Percentiles rank a stretch among this genome's conserved stretches.
Conservation (phyloP, 2,888 invertebrate genomes). For the Himalopsyche tibetana region DNA sequence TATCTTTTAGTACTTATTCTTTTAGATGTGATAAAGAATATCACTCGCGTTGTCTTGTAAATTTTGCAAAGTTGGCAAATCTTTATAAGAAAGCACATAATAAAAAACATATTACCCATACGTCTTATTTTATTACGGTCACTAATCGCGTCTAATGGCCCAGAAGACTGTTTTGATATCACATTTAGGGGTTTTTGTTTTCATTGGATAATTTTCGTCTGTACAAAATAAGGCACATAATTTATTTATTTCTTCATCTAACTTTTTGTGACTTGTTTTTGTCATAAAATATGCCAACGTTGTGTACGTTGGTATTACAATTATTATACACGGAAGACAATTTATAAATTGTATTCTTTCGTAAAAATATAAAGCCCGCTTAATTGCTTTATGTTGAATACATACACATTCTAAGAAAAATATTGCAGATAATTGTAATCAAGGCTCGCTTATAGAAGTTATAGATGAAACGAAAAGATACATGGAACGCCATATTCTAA, state of each 20-base stretch:
- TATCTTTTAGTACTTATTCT: conserved; percentile 23
- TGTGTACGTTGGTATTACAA: background rate
- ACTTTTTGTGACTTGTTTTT: conserved; percentile 27
- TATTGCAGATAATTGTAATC: too few species aligned
- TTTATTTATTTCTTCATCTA: conserved; percentile 29
- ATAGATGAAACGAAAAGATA: too few species aligned
- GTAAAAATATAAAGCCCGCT: too few species aligned
- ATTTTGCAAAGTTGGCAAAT: conserved; percentile 40
- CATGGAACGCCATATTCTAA: too few species aligned
- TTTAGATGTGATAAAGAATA: conserved; percentile 27
- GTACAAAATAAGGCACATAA: conserved; percentile 29
- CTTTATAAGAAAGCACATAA: conserved; percentile 33
- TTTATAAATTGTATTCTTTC: too few species aligned
- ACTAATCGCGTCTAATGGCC: conserved; percentile 53
- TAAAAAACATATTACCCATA: conserved; percentile 55
- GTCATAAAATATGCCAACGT: background rate
- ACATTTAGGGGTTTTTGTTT: conserved; percentile 35
- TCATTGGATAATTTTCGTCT: conserved; percentile 42
- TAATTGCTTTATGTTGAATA: too few species aligned
- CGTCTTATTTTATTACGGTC: conserved; percentile 51
- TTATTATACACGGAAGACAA: background rate
- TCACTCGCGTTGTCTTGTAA: conserved; percentile 16
- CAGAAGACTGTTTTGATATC: conserved; percentile 47
- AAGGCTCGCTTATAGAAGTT: too few species aligned
- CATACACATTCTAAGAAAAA: too few species aligned